Evolutionary conservation across 2,797 vertebrate species (phyloP).

Genomic region (Catamblyrhynchus diadema): DNA sequence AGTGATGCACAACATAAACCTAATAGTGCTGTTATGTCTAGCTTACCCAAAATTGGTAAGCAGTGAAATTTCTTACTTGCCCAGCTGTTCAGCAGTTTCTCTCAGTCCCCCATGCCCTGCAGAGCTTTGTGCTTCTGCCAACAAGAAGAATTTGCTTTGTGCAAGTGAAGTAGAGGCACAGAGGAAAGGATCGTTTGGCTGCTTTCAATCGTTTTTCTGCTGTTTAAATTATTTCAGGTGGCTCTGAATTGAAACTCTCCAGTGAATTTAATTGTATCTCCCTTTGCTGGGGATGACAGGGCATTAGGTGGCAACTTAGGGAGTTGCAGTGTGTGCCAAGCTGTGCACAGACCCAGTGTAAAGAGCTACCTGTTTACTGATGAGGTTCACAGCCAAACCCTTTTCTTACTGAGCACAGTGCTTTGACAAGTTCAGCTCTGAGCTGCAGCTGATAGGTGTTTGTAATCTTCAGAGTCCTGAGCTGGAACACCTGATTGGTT

Average conservation of each 20-base stretch:
- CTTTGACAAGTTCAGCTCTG: background rate
- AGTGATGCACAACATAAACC: constrained; percentile 31
- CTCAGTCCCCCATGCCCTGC: background rate
- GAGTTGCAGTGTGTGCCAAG: background rate
- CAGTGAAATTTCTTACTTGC: constrained; percentile 8
- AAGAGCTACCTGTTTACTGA: background rate
- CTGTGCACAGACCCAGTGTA: background rate
- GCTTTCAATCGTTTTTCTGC: background rate
- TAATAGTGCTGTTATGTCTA: constrained; percentile 31
- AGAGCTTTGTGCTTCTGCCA: background rate
- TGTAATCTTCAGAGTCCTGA: background rate
- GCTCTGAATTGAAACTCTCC: background rate
- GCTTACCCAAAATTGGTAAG: background rate
- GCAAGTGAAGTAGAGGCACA: background rate
- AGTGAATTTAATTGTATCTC: background rate
- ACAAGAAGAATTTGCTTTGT: background rate
- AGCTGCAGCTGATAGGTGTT: background rate
- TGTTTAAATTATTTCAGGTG: background rate
- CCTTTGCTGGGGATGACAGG: background rate
- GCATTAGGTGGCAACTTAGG: background rate
- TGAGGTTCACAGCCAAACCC: background rate
- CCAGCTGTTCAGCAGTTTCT: constrained; percentile 40
- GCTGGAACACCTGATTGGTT: background rate
- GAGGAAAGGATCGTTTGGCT: background rate
- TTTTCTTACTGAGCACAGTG: background rate